These are phyloP conservation scores for Lineus longissimus DNA, from an alignment of 1,140 invertebrate genomes.

Conservation along the genomic window DNA sequence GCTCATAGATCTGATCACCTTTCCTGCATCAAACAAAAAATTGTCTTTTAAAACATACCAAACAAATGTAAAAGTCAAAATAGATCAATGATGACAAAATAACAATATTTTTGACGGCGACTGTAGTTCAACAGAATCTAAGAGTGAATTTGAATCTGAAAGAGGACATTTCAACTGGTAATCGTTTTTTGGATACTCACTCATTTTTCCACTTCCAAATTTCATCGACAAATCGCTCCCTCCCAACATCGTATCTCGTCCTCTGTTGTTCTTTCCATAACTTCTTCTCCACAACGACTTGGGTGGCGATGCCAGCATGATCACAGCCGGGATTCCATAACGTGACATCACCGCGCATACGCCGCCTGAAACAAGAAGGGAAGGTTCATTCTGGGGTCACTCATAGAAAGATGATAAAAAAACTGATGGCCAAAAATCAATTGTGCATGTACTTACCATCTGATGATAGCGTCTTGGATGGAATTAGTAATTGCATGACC, in stretches of 20 bases:
- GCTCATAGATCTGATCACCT: constrained; percentile 85
- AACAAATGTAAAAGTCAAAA: no score
- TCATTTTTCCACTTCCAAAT: constrained; percentile 98
- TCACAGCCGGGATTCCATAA: constrained; percentile 98
- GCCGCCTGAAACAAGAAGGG: constrained; percentile 62
- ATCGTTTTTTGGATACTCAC: no score
- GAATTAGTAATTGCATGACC: constrained; percentile 97
- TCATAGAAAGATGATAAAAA: not conserved
- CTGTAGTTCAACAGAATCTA: no score
- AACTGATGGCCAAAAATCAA: not conserved
- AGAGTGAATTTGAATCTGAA: no score
- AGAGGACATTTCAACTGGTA: no score
- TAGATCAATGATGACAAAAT: no score
- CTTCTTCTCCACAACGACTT: constrained; percentile 83
- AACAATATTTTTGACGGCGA: no score
- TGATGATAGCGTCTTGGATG: constrained; percentile 87
- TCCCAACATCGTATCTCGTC: constrained; percentile 86
- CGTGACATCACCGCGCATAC: constrained; percentile 88
- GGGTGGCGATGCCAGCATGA: constrained; percentile 99
- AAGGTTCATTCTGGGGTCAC: not conserved
- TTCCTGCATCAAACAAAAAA: no score
- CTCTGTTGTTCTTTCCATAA: constrained; percentile 55
- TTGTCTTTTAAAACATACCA: no score
- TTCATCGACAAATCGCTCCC: constrained; percentile 78
- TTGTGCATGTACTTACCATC: constrained; percentile 65